phyloP scores from a whole-genome alignment of 2,797 vertebrate species.

The Sebastes minor region DNA sequence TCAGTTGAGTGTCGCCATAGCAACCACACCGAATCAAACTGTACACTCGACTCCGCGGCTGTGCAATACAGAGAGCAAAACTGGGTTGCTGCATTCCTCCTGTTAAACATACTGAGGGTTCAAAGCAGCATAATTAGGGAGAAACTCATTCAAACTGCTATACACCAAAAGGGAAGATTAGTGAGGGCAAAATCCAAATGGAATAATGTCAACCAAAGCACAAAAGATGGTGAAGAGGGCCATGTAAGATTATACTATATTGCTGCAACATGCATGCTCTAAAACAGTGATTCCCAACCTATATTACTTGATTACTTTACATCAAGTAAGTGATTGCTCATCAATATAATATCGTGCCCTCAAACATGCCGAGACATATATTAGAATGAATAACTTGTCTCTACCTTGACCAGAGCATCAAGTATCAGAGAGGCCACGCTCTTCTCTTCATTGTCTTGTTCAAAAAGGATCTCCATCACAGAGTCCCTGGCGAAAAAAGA shows the following conservation, averaged over 20 bases:
- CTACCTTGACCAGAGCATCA: conserved; percentile 94
- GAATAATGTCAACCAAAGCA: not conserved
- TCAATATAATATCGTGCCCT: not conserved
- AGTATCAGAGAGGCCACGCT: conserved; percentile 96
- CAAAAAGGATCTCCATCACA: conserved; percentile 95
- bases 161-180: not conserved
- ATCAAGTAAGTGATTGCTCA: not conserved
- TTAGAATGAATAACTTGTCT: not conserved
- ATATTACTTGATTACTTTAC: too few relatives aligned
- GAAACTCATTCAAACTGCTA: not conserved
- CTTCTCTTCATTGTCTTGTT: conserved; percentile 98
- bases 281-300: not conserved
- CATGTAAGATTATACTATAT: not conserved
- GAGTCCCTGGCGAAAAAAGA: conserved; percentile 85
- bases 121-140: not conserved
- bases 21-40: conserved; percentile 18
- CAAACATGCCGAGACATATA: not conserved
- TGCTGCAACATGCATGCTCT: not conserved
- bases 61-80: not conserved
- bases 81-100: not conserved
- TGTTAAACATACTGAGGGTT: not conserved
- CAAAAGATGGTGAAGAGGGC: not conserved
- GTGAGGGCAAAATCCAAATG: not conserved
- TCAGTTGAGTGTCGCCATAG: conserved; percentile 12
- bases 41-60: not conserved